A percentile compares a stretch with the other conserved stretches of the same genome.
phyloP scores from a whole-genome alignment of 2,888 invertebrate species.

The Apotomis betuletana region DNA sequence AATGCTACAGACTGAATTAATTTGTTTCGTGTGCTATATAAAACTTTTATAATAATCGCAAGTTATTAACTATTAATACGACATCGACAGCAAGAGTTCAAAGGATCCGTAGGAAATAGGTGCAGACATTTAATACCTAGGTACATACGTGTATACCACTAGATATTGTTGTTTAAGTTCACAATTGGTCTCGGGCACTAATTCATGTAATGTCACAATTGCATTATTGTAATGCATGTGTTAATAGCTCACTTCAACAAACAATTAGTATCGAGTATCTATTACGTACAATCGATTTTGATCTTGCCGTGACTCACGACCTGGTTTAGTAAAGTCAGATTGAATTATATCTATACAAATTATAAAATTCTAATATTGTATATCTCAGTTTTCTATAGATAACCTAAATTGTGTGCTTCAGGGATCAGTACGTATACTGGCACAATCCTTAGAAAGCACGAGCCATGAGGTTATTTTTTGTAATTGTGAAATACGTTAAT shows the following conservation, averaged over 20 bases:
- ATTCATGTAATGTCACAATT: conserved; percentile 7
- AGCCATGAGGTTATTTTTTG: background rate
- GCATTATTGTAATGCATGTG: conserved; percentile 10
- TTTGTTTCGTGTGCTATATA: background rate
- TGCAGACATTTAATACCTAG: background rate
- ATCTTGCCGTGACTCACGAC: conserved; percentile 46
- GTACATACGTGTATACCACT: background rate
- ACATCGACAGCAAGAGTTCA: background rate
- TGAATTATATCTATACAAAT: background rate
- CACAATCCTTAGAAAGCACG: too few species aligned
- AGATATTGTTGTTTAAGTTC: too few species aligned
- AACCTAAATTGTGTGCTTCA: background rate
- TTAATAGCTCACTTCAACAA: conserved; percentile 18
- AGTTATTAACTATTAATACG: too few species aligned
- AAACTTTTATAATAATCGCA: too few species aligned
- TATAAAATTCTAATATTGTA: too few species aligned
- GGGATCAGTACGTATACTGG: too few species aligned
- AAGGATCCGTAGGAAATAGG: background rate
- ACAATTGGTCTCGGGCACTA: background rate
- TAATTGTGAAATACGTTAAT: background rate
- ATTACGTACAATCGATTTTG: conserved; percentile 29
- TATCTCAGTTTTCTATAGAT: too few species aligned
- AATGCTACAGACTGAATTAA: background rate
- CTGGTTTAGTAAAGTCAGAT: conserved; percentile 17
- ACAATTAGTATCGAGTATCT: conserved; percentile 14